Evolutionary conservation across 2,113 vertebrate genomes (phyloP), one percentile per base, ranked within the genome.

Genomic region (Choloepus hoffmanni): DNA sequence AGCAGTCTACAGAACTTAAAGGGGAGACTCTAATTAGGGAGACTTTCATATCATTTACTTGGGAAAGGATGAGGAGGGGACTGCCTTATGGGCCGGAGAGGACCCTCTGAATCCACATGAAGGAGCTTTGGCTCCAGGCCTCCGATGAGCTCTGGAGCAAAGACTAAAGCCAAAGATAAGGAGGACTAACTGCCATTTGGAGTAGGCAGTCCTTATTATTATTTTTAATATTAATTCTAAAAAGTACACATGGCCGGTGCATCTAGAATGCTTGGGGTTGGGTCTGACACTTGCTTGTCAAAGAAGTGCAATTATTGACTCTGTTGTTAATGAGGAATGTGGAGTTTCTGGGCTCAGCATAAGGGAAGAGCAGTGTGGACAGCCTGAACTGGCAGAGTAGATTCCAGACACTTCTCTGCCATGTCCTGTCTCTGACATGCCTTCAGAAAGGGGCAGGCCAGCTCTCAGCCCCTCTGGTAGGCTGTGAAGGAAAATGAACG

Each of bases 1-100:
- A 98, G 87, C 0, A 30, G 76, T 95, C 95, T 48, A 97, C 97
- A 96, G 97, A 94, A 89, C 90, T 98, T 97, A 79, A 95, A 97
- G 94, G 94, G 95, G 98, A 97, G 95, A 76, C 45, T 97, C 85
- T 98, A 98, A 98, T 98, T 98, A 97, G 78, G 63, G 70, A 96
- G 50, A 95, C 93, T 93, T 96, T 96, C 88, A 63, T 98, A 96
- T 98, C 96, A 95, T 98, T 98, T 98, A 96, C 93, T 91, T 93
- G 74, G 96, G 85, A 95, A 97, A 96, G 93, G 92, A 62, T 77
- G 58, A 97, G 77, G 86, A 15, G 19, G 92, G 90, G 43, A 9
- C 87, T 96, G 97, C 95, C 97, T 97, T 73, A 89, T 67, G 62
- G 95, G 58, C 50, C 94, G 92, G 96, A 94, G 84, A 93, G 15